These are phyloP conservation scores for Pachycephala philippinensis DNA, from an alignment of 2,113 vertebrate species.

Conservation along the genomic window DNA sequence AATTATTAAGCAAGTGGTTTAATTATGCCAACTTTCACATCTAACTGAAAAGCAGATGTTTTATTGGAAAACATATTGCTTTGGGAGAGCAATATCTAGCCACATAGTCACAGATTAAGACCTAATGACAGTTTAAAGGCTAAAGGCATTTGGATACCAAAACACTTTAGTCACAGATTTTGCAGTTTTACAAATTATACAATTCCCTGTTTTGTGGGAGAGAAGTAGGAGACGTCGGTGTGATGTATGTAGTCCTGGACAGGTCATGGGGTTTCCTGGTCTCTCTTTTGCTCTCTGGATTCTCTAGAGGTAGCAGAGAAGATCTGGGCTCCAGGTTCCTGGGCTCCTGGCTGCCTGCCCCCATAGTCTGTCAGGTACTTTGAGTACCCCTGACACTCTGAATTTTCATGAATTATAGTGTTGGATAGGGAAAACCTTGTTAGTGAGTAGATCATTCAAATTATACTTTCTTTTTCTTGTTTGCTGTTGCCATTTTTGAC, in stretches of 20 bases:
- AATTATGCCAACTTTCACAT: conserved; percentile 38
- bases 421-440: neutral
- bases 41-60: neutral
- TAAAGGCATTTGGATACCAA: neutral
- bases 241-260: neutral
- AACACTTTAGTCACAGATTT: neutral
- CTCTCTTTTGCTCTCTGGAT: neutral
- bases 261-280: neutral
- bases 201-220: neutral
- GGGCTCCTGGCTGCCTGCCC: fast-evolving
- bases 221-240: neutral
- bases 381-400: neutral
- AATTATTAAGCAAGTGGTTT: conserved; percentile 53
- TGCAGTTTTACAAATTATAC: neutral
- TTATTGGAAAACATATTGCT: neutral
- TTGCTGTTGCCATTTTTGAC: neutral
- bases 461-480: neutral
- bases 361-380: neutral
- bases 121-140: neutral
- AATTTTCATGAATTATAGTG: neutral
- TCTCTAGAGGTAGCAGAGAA: neutral
- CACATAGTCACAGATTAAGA: neutral
- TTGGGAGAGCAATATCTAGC: neutral
- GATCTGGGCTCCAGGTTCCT: neutral
- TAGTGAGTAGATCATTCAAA: neutral